Evolutionary conservation across 1,140 invertebrate species (phyloP).

Genomic region (Metopolophium dirhodum): DNA sequence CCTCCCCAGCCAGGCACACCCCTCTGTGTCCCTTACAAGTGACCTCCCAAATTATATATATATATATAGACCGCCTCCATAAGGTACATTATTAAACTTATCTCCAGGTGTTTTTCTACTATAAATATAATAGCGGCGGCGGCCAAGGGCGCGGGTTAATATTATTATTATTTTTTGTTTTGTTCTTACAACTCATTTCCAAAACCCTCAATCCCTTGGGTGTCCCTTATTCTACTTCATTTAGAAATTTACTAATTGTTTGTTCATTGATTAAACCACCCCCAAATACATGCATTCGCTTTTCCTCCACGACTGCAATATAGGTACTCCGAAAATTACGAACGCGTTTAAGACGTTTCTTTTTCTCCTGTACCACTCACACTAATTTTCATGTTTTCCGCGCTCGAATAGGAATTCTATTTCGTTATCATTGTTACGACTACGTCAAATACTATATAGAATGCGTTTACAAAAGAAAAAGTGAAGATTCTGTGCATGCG

Average conservation of each 20-base stretch:
- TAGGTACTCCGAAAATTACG: not conserved
- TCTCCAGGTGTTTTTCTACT: not conserved
- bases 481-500: too few species aligned
- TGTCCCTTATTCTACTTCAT: not conserved
- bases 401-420: too few species aligned
- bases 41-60: not conserved
- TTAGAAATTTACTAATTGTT: not conserved
- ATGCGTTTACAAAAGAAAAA: too few species aligned
- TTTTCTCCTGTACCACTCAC: not conserved
- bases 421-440: too few species aligned
- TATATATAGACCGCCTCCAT: not conserved
- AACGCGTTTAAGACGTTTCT: not conserved
- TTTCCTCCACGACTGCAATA: not conserved
- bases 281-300: not conserved
- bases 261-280: not conserved
- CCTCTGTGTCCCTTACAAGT: not conserved
- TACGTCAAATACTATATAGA: too few species aligned
- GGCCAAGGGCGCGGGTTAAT: not conserved
- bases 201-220: not conserved
- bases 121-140: not conserved
- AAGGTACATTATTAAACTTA: slow-evolving; percentile 36
- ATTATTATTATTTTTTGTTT: not conserved
- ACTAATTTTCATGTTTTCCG: not conserved
- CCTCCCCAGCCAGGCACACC: not conserved
- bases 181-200: not conserved